A percentile compares a stretch with the other conserved stretches of the same genome.
phyloP scores from a whole-genome alignment of 2,797 vertebrate species.

The Falco cherrug region DNA sequence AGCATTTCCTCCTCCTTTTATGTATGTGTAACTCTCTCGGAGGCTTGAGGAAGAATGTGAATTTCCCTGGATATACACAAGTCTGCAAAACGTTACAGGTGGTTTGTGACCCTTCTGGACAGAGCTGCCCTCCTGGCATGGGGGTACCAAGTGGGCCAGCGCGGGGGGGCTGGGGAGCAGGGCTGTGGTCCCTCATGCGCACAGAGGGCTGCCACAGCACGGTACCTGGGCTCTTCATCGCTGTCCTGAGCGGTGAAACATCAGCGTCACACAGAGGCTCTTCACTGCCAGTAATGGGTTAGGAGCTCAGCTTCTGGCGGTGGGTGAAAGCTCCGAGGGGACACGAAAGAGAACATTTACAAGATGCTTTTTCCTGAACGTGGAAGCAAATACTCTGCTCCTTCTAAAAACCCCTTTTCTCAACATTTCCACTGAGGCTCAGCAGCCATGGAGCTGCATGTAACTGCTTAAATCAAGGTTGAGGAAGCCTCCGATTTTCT shows the following conservation, averaged over 20 bases:
- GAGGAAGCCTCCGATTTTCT: not conserved
- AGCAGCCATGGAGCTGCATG: not conserved
- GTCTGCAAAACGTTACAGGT: not conserved
- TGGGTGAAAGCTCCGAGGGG: not conserved
- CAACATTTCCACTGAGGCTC: not conserved
- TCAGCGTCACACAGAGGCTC: not conserved
- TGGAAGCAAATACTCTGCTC: not conserved
- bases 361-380: not conserved
- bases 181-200: not conserved
- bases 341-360: not conserved
- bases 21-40: not conserved
- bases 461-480: not conserved
- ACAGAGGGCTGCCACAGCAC: not conserved
- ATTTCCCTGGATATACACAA: not conserved
- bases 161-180: not conserved
- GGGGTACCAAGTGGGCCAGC: not conserved
- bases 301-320: not conserved
- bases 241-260: not conserved
- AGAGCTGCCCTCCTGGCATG: not conserved
- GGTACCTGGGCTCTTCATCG: not conserved
- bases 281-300: not conserved
- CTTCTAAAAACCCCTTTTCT: not conserved
- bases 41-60: not conserved
- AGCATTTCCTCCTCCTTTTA: not conserved
- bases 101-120: not conserved